phyloP scores from a whole-genome alignment of 2,888 invertebrate genomes.

The Pyrgus malvae region DNA sequence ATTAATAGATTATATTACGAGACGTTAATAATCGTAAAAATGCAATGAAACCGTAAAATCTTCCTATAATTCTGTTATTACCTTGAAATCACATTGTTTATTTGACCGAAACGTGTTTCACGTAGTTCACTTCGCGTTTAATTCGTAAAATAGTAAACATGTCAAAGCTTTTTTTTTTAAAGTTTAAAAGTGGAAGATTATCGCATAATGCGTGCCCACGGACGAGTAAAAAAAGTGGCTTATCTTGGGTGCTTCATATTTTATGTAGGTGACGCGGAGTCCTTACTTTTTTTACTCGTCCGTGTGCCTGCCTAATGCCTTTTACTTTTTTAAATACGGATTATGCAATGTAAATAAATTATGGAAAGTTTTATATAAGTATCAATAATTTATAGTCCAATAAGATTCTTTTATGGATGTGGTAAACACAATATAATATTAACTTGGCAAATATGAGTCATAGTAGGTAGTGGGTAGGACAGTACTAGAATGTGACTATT shows the following conservation, averaged over 20 bases:
- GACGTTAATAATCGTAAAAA: background rate
- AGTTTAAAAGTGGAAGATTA: background rate
- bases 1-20: background rate
- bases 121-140: background rate
- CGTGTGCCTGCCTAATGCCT: background rate
- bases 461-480: background rate
- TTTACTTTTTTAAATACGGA: conserved; percentile 4
- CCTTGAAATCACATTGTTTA: background rate
- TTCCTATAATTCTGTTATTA: background rate
- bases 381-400: background rate
- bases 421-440: conserved; percentile 4
- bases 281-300: too few species aligned
- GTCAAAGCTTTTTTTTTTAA: background rate
- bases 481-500: conserved; percentile 16
- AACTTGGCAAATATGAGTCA: conserved; percentile 11
- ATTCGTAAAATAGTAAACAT: background rate
- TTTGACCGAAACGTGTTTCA: background rate
- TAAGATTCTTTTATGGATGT: conserved; percentile 10
- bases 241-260: too few species aligned
- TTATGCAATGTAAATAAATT: background rate
- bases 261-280: too few species aligned
- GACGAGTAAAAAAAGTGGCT: too few species aligned
- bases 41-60: background rate
- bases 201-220: too few species aligned
- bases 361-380: background rate